phyloP scores from a whole-genome alignment of 2,888 invertebrate species.

The Brachyptera putata region DNA sequence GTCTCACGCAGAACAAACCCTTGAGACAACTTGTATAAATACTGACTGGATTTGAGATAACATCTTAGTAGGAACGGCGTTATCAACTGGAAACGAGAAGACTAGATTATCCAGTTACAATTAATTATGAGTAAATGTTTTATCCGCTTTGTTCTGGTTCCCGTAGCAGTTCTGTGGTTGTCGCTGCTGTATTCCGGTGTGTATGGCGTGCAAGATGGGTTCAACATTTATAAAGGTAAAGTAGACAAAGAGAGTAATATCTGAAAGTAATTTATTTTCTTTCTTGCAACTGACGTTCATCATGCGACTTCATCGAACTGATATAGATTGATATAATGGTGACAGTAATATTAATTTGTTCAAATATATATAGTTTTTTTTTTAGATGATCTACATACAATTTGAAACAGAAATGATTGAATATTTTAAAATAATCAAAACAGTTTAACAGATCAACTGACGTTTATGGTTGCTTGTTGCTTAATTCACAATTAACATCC shows the following conservation, averaged over 20 bases:
- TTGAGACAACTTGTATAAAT: background rate
- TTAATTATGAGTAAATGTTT: background rate
- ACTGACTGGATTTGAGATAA: background rate
- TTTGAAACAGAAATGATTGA: too few relatives aligned
- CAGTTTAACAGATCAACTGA: too few relatives aligned
- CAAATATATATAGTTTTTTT: background rate
- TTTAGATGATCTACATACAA: too few relatives aligned
- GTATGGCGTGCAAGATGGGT: slow-evolving; percentile 17
- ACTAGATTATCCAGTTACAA: background rate
- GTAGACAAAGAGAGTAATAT: background rate
- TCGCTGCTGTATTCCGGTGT: background rate
- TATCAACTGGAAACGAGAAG: background rate
- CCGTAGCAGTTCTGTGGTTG: background rate
- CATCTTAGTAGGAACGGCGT: background rate
- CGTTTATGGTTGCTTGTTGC: background rate
- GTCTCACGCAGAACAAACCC: background rate
- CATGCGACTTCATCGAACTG: background rate
- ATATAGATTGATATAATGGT: background rate
- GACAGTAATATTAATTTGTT: background rate
- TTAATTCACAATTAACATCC: background rate
- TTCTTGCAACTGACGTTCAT: background rate
- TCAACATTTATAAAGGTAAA: slow-evolving; percentile 27
- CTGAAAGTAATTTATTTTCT: background rate
- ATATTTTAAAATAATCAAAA: too few relatives aligned
- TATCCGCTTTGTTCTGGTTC: background rate